Evolutionary conservation across 1,140 invertebrate genomes (phyloP), one percentile per base, ranked within the genome.

Genomic region (Drosophila triauraria): DNA sequence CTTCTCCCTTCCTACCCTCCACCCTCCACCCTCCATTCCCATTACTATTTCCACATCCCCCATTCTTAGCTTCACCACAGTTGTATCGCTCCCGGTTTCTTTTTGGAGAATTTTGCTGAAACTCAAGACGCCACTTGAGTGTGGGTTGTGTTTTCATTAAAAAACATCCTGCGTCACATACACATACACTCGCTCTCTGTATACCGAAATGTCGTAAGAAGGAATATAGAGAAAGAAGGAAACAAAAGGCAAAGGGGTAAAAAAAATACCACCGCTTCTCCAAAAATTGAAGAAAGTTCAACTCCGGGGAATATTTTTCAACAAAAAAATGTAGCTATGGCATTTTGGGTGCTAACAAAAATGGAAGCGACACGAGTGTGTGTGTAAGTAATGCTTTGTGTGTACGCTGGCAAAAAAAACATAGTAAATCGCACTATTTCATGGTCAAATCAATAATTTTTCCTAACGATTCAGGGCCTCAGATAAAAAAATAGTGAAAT

Each of bases 61-160:
- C 68, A 47, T 3, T 30, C 38, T 20, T 20, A 35, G 2, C 30
- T 35, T 48, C 58, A 50, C 50, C 64, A 46, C 40, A 79, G 67
- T 56, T 60, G 57, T 60, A 51, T 68, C 57, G 63, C 70, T 25
- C 32, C 76, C 84, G 69, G 70, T 80, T 84, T 85, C 78, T 74
- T 84, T 80, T 71, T 64, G 65, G 30, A 53, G 83, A 56, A 74
- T 87, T 82, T 82, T 82, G 17, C 51, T 23, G 68, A 83, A 88
- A 88, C 84, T 80, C 82, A 83, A 88, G 83, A 80, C 77, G 64
- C 80, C 76, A 75, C 80, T 87, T 68, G 77, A 85, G 78, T 82
- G 82, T 82, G 82, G 82, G 82, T 82, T 83, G 83, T 74, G 85
- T 87, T 80, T 56, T 84, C 77, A 84, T 88, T 87, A 88, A 87